A percentile compares a stretch with the other conserved stretches of the same genome.
Evolutionary conservation across 1,140 invertebrate genomes (phyloP).

Genomic region (Bombus superbus): DNA sequence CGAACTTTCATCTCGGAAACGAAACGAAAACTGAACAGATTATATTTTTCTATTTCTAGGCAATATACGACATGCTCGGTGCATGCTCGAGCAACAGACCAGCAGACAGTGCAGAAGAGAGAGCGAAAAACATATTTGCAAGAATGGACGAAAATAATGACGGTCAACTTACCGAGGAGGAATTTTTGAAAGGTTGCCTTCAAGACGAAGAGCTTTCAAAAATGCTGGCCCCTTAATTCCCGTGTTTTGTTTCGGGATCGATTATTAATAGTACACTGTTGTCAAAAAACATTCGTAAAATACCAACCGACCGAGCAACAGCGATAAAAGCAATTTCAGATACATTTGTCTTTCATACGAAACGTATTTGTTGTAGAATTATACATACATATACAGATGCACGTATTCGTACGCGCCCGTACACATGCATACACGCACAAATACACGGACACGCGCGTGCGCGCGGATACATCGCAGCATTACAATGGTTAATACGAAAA

Average conservation of each 20-base stretch:
- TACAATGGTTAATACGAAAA: no score
- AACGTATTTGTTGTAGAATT: conserved; percentile 1
- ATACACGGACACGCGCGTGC: background rate
- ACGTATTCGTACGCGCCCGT: background rate
- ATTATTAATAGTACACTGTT: conserved; percentile 23
- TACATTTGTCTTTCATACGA: conserved; percentile 23
- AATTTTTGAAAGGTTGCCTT: conserved; percentile 99
- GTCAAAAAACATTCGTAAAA: conserved; percentile 24
- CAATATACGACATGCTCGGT: conserved; percentile 99
- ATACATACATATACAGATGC: background rate
- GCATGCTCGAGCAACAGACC: conserved; percentile 96
- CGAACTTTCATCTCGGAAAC: background rate
- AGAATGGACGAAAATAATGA: conserved; percentile 99
- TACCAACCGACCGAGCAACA: conserved; percentile 44
- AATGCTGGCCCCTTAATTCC: conserved; percentile 95
- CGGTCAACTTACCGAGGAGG: conserved; percentile 98
- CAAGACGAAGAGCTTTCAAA: conserved; percentile 98
- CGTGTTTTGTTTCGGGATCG: conserved; percentile 41
- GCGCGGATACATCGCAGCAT: no score
- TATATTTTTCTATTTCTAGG: conserved; percentile 86
- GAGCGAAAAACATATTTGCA: conserved; percentile 99
- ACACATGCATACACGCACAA: background rate
- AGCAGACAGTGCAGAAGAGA: conserved; percentile 96
- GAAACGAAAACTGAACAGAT: background rate
- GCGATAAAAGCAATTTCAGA: conserved; percentile 32